Base-by-base conservation (phyloP, 2,888 invertebrate genomes). In the Phyllotreta striolata region DNA sequence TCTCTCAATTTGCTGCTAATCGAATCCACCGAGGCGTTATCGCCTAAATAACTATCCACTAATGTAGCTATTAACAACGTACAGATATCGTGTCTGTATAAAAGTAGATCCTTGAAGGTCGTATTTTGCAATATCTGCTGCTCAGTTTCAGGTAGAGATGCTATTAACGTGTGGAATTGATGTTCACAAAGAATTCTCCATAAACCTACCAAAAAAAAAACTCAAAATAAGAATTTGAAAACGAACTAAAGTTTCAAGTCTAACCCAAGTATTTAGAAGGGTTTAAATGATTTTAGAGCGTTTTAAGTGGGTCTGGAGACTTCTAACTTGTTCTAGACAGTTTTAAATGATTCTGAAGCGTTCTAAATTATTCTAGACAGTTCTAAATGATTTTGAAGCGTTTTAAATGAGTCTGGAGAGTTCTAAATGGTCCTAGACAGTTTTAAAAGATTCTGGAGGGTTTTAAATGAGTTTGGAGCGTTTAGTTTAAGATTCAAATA, bases 151-250 rank as follows among this genome's bases (percentile, higher is more conserved):
- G 89, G 86, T 38, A 94, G 79, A 70, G 88, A 87, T 60, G 85
- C 88, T 6, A 91, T 88, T 44, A 95, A 86, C 46, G 91, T 85
- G 76, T 93, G 92, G 78, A 98, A 91, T 78, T 95, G 94, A 81
- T 98, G 96, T 76, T 96, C 95, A 74, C 91, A 92, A 3, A 98
- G 84, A 58, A 98, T 90, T 78, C 92, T 92, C 96, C 98, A 97
- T 47, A 99, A 84, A 1, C 75, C 74, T 65, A 37, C 24, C 5
- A 43, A 7, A 39, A 39, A 8, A 41, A 41, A 41, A n/a, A 1
- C 9, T 3, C 9, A 41, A 41, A 41, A 41, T 9, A n/a, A 41
- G 3, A n/a, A 41, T 41, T 1, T 41, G 4, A n/a, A 41, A 4
- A 4, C 41, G n/a, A 3, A 41, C n/a, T n/a, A 41, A 24, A 24